phyloP scores from a whole-genome alignment of 2,888 invertebrate species.

The Chalcis sispes region DNA sequence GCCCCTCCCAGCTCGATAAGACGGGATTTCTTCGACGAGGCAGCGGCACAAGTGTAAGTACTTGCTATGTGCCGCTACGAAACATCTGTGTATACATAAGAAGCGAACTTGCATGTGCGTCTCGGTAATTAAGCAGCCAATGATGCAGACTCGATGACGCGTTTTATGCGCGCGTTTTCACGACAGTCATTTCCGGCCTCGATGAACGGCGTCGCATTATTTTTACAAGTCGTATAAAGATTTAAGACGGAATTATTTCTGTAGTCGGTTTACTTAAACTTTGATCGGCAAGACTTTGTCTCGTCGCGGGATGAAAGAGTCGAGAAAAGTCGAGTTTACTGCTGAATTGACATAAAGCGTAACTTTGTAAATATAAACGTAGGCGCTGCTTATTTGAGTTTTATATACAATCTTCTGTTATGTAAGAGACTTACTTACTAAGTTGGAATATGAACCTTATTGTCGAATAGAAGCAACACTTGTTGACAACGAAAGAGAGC shows the following conservation, averaged over 20 bases:
- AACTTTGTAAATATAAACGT: too few relatives aligned
- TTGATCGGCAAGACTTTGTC: constrained; percentile 21
- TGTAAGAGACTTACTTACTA: too few relatives aligned
- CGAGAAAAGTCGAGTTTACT: too few relatives aligned
- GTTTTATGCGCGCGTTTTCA: constrained; percentile 25
- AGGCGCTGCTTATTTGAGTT: too few relatives aligned
- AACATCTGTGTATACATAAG: constrained; percentile 18
- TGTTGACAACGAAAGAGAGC: too few relatives aligned
- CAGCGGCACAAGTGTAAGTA: too few relatives aligned
- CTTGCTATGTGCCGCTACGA: neutral
- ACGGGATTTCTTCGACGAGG: neutral
- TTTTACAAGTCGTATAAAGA: constrained; percentile 20
- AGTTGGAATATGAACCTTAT: too few relatives aligned
- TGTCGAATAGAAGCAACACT: too few relatives aligned
- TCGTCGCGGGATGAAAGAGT: too few relatives aligned
- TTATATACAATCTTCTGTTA: too few relatives aligned
- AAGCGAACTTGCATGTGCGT: neutral
- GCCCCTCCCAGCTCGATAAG: constrained; percentile 6
- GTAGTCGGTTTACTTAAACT: constrained; percentile 11
- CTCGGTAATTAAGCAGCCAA: constrained; percentile 39
- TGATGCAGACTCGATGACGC: constrained; percentile 31
- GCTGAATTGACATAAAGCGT: too few relatives aligned
- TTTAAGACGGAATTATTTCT: constrained; percentile 23
- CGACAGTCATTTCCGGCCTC: constrained; percentile 40
- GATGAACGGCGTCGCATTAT: neutral